Conservation (phyloP, 2,113 vertebrate species). For the Tragelaphus scriptus region DNA sequence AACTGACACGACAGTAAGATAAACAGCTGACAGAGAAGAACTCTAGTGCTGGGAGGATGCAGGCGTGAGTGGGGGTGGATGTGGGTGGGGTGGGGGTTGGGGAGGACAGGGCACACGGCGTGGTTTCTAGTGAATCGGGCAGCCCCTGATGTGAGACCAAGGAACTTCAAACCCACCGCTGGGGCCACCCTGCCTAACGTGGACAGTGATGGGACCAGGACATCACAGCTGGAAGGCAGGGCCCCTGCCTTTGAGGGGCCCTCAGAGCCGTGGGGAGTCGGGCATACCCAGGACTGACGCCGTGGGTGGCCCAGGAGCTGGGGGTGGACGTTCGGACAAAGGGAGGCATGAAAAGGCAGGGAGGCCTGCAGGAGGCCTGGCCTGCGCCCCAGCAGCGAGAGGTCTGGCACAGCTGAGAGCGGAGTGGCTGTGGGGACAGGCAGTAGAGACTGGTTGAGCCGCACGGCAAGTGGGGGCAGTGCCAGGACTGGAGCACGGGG, state of each 20-base stretch:
- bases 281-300: neutral
- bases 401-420: neutral
- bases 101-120: neutral
- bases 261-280: neutral
- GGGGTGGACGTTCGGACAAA: neutral
- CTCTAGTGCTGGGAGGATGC: neutral
- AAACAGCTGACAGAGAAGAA: neutral
- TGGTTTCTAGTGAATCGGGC: neutral
- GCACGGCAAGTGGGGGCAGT: neutral
- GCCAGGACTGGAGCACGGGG: neutral
- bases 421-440: neutral
- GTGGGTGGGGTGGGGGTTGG: too few relatives aligned
- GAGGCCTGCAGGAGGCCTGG: neutral
- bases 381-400: neutral
- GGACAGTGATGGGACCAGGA: neutral
- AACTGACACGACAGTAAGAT: neutral
- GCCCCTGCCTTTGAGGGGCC: neutral
- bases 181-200: neutral
- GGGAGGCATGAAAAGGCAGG: neutral
- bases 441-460: neutral
- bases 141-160: neutral
- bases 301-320: neutral
- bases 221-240: neutral
- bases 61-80: rapidly evolving
- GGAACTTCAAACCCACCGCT: neutral